phyloP scores from a whole-genome alignment of 2,888 invertebrate genomes.

The Athalia circularis region DNA sequence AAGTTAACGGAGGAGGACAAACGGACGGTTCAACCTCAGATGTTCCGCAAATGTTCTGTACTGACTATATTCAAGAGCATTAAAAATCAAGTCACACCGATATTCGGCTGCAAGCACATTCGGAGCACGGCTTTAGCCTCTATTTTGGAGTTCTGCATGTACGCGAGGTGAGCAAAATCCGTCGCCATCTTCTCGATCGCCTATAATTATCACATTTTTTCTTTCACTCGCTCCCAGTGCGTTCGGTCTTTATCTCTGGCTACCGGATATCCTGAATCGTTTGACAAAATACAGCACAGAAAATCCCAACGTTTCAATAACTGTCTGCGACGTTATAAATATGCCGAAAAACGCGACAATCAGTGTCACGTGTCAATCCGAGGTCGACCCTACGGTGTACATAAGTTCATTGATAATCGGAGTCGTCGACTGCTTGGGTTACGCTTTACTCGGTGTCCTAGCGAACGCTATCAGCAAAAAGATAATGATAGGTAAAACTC shows the following conservation, averaged over 20 bases:
- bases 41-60: not conserved
- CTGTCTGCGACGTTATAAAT: constrained; percentile 1
- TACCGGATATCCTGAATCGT: constrained; percentile 26
- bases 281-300: not conserved
- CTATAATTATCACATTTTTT: not conserved
- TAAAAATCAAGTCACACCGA: constrained; percentile 1
- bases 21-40: not conserved
- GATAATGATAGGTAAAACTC: not conserved
- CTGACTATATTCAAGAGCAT: not conserved
- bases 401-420: constrained; percentile 13
- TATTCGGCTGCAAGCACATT: constrained; percentile 4
- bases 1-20: not conserved
- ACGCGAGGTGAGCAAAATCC: not conserved
- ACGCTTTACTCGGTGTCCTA: not conserved
- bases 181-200: too few species aligned
- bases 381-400: constrained; percentile 8
- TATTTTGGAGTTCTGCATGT: constrained; percentile 11
- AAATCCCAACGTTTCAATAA: constrained; percentile 1
- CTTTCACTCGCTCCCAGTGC: not conserved
- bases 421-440: not conserved
- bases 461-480: not conserved
- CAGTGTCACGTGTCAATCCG: constrained; percentile 10
- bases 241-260: constrained; percentile 15
- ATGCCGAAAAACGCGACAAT: not conserved
- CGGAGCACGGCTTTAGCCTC: not conserved